A percentile compares a stretch with the other conserved stretches of the same genome.
Evolutionary conservation across 2,113 vertebrate genomes (phyloP).

Genomic region (Chlamydotis undulata): DNA sequence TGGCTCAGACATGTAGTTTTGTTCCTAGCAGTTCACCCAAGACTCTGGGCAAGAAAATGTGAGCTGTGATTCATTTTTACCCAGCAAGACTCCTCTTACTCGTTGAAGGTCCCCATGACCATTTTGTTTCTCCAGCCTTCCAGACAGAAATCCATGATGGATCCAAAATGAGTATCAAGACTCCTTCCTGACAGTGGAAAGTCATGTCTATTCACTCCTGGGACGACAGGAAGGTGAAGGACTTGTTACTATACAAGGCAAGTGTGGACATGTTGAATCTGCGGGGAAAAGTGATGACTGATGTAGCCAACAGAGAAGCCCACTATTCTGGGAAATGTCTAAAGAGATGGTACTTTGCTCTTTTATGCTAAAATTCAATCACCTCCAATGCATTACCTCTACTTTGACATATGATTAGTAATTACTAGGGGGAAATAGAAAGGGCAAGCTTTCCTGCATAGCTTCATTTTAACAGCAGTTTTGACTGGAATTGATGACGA

Average conservation of each 20-base stretch:
- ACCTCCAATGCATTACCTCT: background rate
- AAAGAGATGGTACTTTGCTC: background rate
- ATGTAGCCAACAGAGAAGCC: background rate
- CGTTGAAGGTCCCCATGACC: background rate
- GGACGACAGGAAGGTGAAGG: background rate
- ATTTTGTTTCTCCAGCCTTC: background rate
- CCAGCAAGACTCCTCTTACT: background rate
- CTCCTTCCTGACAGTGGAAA: background rate
- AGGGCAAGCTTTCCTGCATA: background rate
- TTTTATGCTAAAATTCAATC: background rate
- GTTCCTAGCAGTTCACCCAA: background rate
- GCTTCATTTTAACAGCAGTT: background rate
- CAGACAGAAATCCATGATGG: background rate
- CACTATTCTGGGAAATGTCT: background rate
- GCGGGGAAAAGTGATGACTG: background rate
- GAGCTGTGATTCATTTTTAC: background rate
- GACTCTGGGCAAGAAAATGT: background rate
- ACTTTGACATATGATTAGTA: background rate
- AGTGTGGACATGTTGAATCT: background rate
- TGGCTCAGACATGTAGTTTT: background rate
- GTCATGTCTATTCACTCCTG: background rate
- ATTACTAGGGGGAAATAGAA: background rate
- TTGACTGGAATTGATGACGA: background rate
- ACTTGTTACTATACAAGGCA: background rate
- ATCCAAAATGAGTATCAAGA: background rate